These are phyloP conservation scores for Phalacrocorax pelagicus DNA, from an alignment of 2,113 vertebrate species.

Conservation along the genomic window DNA sequence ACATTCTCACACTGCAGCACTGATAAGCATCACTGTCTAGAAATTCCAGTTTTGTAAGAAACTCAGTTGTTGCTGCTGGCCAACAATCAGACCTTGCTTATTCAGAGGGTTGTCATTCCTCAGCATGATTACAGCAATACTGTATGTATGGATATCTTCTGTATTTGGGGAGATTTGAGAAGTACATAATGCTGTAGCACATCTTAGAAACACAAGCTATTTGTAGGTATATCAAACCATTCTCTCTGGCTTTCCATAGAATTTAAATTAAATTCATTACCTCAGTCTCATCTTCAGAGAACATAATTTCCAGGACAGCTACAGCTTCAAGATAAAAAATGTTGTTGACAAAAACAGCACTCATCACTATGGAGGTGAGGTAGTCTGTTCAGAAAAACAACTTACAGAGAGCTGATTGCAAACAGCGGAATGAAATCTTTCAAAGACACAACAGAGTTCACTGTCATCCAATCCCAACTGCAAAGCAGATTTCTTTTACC, in stretches of 20 bases:
- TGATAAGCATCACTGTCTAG: not conserved
- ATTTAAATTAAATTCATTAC: slow-evolving; percentile 12
- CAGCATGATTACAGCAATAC: not conserved
- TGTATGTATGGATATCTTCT: not conserved
- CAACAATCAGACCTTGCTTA: not conserved
- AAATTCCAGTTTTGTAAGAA: slow-evolving; percentile 8
- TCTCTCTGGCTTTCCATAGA: not conserved
- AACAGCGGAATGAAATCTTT: not conserved
- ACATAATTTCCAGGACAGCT: not conserved
- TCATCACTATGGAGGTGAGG: not conserved
- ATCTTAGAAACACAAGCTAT: not conserved
- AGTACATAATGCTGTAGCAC: not conserved
- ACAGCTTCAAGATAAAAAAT: not conserved
- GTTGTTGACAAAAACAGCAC: not conserved
- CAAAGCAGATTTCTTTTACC: not conserved
- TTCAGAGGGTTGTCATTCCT: not conserved
- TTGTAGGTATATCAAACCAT: not conserved
- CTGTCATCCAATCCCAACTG: not conserved
- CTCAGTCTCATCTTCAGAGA: not conserved
- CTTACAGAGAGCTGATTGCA: not conserved
- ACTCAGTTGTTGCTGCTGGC: not conserved
- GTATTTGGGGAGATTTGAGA: not conserved
- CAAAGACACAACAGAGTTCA: not conserved
- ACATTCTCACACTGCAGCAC: not conserved
- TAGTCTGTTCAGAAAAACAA: not conserved